Percentiles rank a stretch among this genome's conserved stretches.
Evolutionary conservation across 2,888 invertebrate species (phyloP).

Genomic region (Rhagium mordax): DNA sequence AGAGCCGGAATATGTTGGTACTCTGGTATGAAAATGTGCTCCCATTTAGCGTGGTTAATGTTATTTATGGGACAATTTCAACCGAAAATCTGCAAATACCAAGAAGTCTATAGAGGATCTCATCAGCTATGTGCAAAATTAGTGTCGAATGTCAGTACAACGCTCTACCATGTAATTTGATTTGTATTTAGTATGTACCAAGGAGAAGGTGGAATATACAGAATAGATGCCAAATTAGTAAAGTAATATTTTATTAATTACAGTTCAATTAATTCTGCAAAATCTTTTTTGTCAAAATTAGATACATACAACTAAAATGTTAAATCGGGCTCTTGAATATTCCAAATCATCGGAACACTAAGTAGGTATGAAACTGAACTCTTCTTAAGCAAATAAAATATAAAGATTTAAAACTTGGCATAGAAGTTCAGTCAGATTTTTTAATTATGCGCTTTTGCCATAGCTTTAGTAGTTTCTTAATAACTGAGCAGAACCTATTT

Average conservation of each 20-base stretch:
- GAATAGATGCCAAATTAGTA: neutral
- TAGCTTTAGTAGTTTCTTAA: too few relatives aligned
- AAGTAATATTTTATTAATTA: neutral
- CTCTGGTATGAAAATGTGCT: conserved; percentile 14
- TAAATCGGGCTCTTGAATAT: too few relatives aligned
- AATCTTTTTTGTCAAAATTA: too few relatives aligned
- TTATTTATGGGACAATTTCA: conserved; percentile 31
- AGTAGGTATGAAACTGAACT: too few relatives aligned
- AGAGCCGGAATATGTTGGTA: conserved; percentile 27
- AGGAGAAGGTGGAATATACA: neutral
- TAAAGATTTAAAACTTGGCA: too few relatives aligned
- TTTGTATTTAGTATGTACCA: neutral
- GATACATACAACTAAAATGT: too few relatives aligned
- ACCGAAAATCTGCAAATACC: conserved; percentile 24
- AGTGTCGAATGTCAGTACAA: conserved; percentile 17
- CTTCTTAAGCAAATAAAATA: too few relatives aligned
- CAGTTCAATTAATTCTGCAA: too few relatives aligned
- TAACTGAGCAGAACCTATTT: too few relatives aligned
- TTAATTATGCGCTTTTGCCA: too few relatives aligned
- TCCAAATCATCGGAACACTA: too few relatives aligned
- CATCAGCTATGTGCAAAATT: conserved; percentile 16
- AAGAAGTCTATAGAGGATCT: conserved; percentile 13
- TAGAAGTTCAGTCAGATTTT: too few relatives aligned
- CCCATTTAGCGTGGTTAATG: conserved; percentile 8
- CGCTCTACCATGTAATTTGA: neutral